A percentile compares a stretch with the other conserved stretches of the same genome.
phyloP scores from a whole-genome alignment of 2,113 vertebrate genomes.

The Gadus chalcogrammus region DNA sequence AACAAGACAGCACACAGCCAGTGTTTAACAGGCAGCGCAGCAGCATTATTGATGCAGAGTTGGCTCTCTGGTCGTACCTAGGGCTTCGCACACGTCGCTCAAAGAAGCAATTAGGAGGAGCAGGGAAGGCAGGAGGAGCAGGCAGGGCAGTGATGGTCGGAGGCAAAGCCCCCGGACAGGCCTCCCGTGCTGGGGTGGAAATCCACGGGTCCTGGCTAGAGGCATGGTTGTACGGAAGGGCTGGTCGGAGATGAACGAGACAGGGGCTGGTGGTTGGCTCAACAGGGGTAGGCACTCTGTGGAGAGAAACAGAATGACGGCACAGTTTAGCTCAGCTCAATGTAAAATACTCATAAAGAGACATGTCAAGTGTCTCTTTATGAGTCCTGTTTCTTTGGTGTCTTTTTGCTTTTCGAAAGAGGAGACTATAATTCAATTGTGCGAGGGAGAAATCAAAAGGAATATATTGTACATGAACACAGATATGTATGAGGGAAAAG shows the following conservation, averaged over 20 bases:
- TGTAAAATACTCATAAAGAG: too few relatives aligned
- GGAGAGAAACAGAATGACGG: slow-evolving; percentile 6
- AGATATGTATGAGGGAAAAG: slow-evolving; percentile 43
- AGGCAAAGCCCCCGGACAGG: slow-evolving; percentile 43
- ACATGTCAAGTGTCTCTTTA: too few relatives aligned
- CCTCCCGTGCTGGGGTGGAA: slow-evolving; percentile 37
- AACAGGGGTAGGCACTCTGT: slow-evolving; percentile 64
- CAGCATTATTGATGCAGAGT: too few relatives aligned
- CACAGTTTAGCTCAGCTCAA: slow-evolving; percentile 31
- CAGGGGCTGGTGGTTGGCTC: slow-evolving; percentile 43
- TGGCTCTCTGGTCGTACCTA: slow-evolving; percentile 38
- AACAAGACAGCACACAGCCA: too few relatives aligned
- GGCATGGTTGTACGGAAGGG: slow-evolving; percentile 52
- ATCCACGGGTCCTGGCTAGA: slow-evolving; percentile 40
- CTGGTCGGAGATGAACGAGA: slow-evolving; percentile 34
- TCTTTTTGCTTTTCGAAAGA: background rate
- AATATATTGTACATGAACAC: slow-evolving; percentile 22
- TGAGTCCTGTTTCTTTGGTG: too few relatives aligned
- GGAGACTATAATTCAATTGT: slow-evolving; percentile 13
- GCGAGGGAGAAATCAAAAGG: slow-evolving; percentile 5
- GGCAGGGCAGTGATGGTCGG: slow-evolving; percentile 34
- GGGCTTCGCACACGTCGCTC: slow-evolving; percentile 45
- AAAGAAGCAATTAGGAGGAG: slow-evolving; percentile 51
- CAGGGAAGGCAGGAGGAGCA: slow-evolving; percentile 46
- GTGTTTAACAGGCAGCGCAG: background rate